phyloP scores from a whole-genome alignment of 2,113 vertebrate species.

The Okapia johnstoni region DNA sequence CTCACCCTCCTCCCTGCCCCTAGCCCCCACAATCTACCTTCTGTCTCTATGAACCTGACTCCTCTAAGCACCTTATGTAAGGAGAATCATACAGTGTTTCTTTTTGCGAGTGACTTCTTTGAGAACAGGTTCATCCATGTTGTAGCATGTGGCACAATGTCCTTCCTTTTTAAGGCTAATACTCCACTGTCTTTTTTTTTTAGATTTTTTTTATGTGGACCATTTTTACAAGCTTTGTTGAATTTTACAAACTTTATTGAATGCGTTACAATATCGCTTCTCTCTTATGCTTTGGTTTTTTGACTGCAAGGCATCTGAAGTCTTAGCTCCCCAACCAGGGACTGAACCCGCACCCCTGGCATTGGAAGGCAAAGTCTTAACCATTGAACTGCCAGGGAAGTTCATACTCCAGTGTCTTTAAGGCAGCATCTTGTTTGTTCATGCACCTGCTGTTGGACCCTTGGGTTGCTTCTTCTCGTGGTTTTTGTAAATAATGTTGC shows the following conservation, averaged over 20 bases:
- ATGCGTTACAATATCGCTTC: not conserved
- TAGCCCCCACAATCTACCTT: not conserved
- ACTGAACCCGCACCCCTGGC: not conserved
- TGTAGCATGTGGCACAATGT: too few species aligned
- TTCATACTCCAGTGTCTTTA: not conserved
- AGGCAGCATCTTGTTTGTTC: not conserved
- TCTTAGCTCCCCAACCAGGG: not conserved
- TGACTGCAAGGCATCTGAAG: not conserved
- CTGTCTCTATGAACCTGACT: not conserved
- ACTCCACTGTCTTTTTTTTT: not conserved
- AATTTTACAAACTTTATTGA: not conserved
- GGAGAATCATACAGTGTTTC: rapidly evolving
- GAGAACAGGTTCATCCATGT: not conserved
- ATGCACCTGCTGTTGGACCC: not conserved
- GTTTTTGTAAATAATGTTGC: not conserved
- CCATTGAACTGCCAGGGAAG: not conserved
- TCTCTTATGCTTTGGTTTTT: not conserved
- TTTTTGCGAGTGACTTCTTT: not conserved
- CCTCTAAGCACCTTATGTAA: not conserved
- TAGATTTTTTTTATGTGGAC: not conserved
- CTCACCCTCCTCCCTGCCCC: rapidly evolving
- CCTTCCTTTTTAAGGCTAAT: not conserved
- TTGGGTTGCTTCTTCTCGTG: not conserved
- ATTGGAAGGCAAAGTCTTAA: not conserved
- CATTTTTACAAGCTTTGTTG: not conserved